phyloP scores from a whole-genome alignment of 2,888 invertebrate species.

The Ashinkailepas kermadecensis region DNA sequence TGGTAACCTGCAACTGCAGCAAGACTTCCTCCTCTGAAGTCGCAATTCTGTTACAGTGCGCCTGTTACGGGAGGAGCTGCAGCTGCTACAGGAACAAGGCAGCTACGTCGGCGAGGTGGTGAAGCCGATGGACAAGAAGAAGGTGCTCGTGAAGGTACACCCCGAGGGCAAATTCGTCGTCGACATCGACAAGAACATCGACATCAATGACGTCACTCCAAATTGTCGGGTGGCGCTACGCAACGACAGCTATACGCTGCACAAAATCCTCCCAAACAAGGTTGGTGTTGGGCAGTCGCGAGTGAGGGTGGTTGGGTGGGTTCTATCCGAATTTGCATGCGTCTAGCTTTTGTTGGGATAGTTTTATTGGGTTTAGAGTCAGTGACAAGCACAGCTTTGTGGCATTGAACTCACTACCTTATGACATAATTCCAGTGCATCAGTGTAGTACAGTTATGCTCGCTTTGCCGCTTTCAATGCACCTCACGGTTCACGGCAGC shows the following conservation, averaged over 20 bases:
- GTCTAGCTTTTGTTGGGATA: no score
- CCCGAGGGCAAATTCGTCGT: conserved; percentile 97
- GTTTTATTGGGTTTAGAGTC: no score
- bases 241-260: conserved; percentile 96
- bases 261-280: conserved; percentile 98
- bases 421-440: no score
- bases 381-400: no score
- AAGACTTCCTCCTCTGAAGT: no score
- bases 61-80: conserved; percentile 93
- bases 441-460: no score
- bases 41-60: conserved; percentile 57
- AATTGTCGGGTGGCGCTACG: conserved; percentile 95
- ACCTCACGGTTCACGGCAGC: no score
- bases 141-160: conserved; percentile 86
- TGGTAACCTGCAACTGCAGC: no score
- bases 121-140: conserved; percentile 99
- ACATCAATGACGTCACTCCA: conserved; percentile 94
- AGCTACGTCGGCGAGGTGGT: conserved; percentile 99
- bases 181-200: conserved; percentile 97
- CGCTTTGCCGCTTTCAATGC: no score
- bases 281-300: conserved; percentile 40
- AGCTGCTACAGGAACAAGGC: conserved; percentile 90
- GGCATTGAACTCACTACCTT: no score
- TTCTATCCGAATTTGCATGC: no score
- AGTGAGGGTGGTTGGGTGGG: no score